These are phyloP conservation scores for Steatornis caripensis DNA, from an alignment of 2,113 vertebrate species.

Conservation along the genomic window DNA sequence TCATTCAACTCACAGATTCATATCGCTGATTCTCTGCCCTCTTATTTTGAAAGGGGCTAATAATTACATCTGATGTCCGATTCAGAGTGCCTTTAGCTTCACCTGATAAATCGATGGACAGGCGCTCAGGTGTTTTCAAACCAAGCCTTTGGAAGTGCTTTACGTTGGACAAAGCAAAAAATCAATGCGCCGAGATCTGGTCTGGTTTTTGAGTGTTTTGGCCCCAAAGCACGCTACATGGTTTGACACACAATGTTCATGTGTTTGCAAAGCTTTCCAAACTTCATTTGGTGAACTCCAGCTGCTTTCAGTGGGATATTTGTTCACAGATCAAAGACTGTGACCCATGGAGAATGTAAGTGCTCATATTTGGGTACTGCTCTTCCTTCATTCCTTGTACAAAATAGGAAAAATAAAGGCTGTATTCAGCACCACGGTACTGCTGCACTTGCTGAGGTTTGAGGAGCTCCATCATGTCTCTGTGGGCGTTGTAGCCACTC, in stretches of 20 bases:
- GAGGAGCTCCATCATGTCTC: background rate
- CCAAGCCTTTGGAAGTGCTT: background rate
- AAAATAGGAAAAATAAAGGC: constrained; percentile 3
- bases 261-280: background rate
- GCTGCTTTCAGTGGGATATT: constrained; percentile 6
- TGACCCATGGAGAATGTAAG: background rate
- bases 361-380: background rate
- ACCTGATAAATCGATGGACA: background rate
- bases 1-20: background rate
- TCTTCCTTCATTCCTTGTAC: constrained; percentile 14
- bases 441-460: background rate
- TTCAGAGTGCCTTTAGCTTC: background rate
- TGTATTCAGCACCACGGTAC: background rate
- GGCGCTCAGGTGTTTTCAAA: background rate
- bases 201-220: background rate
- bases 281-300: constrained; percentile 3
- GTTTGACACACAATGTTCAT: background rate
- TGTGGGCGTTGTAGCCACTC: fast-evolving
- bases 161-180: background rate
- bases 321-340: background rate
- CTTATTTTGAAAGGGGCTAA: background rate
- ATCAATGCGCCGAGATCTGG: background rate
- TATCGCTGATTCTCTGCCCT: background rate
- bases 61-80: background rate
- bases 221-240: background rate